Percentiles rank a stretch among this genome's conserved stretches.
phyloP scores from a whole-genome alignment of 2,797 vertebrate genomes.

The Sebastiscus albofasciatus region DNA sequence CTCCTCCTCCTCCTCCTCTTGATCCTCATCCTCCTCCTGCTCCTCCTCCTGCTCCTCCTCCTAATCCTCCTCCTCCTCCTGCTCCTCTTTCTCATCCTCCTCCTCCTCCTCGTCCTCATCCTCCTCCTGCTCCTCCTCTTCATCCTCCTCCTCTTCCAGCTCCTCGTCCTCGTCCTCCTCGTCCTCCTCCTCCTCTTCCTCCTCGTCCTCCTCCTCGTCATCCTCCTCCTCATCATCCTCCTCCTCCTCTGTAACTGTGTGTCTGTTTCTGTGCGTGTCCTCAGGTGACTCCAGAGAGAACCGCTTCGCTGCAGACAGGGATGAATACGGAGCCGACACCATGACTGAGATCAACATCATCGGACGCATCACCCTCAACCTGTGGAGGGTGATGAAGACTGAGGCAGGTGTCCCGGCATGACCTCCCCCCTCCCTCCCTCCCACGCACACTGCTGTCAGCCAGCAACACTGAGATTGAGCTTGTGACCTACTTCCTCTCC shows the following conservation, averaged over 20 bases:
- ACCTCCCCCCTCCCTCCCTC: not conserved
- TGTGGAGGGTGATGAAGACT: constrained; percentile 98
- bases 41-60: no score
- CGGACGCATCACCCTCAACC: constrained; percentile 92
- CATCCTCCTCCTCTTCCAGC: no score
- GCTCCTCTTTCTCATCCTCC: fast-evolving
- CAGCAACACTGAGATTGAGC: not conserved
- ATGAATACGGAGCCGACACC: constrained; percentile 93
- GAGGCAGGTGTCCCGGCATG: constrained; percentile 84
- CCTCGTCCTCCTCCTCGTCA: no score
- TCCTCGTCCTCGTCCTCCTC: no score
- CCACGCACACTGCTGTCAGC: not conserved
- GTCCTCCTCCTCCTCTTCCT: no score
- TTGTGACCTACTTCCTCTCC: constrained; percentile 15
- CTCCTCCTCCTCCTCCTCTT: no score
- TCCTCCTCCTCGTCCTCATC: no score
- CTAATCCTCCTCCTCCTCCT: no score
- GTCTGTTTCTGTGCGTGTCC: constrained; percentile 42
- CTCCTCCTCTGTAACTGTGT: constrained; percentile 26
- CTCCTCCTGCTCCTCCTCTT: no score
- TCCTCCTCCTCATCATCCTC: not conserved
- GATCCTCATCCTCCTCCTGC: no score
- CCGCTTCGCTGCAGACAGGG: constrained; percentile 89
- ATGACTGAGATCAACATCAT: constrained; percentile 96
- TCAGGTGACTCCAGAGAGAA: constrained; percentile 93